Conservation (phyloP, 1,140 invertebrate genomes). For the Zaprionus kolodkinae region DNA sequence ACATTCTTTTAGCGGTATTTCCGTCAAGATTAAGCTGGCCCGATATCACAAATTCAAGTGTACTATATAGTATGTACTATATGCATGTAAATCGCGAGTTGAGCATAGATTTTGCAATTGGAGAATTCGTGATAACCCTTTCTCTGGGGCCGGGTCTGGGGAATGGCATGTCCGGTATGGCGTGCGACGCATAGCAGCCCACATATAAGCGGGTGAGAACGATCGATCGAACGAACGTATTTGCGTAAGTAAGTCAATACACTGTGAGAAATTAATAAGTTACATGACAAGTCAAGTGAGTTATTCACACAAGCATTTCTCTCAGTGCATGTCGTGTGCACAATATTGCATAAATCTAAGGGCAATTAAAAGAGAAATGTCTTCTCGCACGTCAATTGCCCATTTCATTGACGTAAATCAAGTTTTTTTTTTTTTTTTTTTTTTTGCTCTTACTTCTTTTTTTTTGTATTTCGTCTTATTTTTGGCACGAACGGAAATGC, state of each 20-base stretch:
- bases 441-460: not conserved
- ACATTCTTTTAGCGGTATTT: too few species aligned
- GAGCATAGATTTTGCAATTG: not conserved
- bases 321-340: not conserved
- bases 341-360: constrained; percentile 26
- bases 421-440: not conserved
- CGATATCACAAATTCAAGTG: not conserved
- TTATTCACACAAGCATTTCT: not conserved
- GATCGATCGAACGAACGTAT: not conserved
- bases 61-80: not conserved
- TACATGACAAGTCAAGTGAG: not conserved
- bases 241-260: not conserved
- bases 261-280: not conserved
- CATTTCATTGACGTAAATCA: constrained; percentile 20
- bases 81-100: not conserved
- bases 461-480: not conserved
- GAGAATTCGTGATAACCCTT: not conserved
- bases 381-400: constrained; percentile 1
- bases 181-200: not conserved
- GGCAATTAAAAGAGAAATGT: constrained; percentile 7
- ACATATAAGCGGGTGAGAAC: not conserved
- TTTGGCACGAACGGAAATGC: constrained; percentile 29
- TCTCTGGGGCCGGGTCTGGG: not conserved
- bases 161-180: not conserved
- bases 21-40: too few species aligned